Evolutionary conservation across 2,888 invertebrate genomes (phyloP).

Genomic region (Stenoptilia bipunctidactyla): DNA sequence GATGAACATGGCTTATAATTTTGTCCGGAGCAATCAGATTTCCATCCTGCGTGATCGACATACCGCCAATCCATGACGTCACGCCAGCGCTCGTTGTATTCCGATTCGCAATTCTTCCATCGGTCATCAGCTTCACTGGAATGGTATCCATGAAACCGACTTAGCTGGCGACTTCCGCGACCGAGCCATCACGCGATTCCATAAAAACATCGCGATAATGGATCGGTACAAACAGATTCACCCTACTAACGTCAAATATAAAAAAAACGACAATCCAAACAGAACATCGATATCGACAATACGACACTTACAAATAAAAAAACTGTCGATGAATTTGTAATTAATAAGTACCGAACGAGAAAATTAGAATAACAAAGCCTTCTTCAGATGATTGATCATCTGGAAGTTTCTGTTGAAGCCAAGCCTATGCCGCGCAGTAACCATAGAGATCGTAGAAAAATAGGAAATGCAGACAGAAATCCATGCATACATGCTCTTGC

Average conservation of each 20-base stretch:
- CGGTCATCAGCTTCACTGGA: slow-evolving; percentile 70
- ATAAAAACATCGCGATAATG: slow-evolving; percentile 43
- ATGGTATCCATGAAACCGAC: slow-evolving; percentile 64
- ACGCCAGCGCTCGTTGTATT: slow-evolving; percentile 51
- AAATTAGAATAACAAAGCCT: slow-evolving; percentile 46
- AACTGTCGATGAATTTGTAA: slow-evolving; percentile 14
- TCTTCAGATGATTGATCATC: slow-evolving; percentile 47
- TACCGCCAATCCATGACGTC: slow-evolving; percentile 66
- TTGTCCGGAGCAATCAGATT: slow-evolving; percentile 66
- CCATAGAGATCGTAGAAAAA: slow-evolving; percentile 71
- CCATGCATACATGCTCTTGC: slow-evolving; percentile 54
- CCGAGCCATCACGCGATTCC: slow-evolving; percentile 52
- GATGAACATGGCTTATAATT: slow-evolving; percentile 63
- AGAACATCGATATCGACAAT: slow-evolving; percentile 49
- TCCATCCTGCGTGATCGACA: slow-evolving; percentile 65
- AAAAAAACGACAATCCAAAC: slow-evolving; percentile 40
- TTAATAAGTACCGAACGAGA: slow-evolving; percentile 23
- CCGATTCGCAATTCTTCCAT: slow-evolving; percentile 55
- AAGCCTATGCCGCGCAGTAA: slow-evolving; percentile 71
- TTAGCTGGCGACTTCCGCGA: slow-evolving; percentile 53
- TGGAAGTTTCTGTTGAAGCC: slow-evolving; percentile 58
- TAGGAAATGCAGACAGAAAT: slow-evolving; percentile 58
- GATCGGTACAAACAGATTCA: slow-evolving; percentile 42
- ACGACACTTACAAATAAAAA: slow-evolving; percentile 18
- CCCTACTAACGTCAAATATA: slow-evolving; percentile 33